Percentiles rank a stretch among this genome's conserved stretches.
phyloP scores from a whole-genome alignment of 1,140 invertebrate genomes.

The Drosophila oshimai region DNA sequence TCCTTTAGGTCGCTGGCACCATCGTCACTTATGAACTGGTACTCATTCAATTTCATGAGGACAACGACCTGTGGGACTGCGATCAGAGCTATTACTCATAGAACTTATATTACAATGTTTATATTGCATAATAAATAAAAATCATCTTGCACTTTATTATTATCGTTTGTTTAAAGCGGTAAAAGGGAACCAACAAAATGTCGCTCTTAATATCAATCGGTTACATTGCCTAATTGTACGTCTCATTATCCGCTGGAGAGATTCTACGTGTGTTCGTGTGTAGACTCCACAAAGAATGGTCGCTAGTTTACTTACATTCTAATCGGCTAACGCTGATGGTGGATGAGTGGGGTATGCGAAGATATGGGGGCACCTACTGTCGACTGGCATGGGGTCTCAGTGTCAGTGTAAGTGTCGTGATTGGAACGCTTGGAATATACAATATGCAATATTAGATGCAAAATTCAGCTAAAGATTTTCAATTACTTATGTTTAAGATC shows the following conservation, averaged over 20 bases:
- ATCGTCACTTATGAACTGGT: conserved; percentile 87
- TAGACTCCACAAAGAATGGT: conserved; percentile 54
- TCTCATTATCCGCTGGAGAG: conserved; percentile 46
- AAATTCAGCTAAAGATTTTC: conserved; percentile 78
- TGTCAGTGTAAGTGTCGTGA: conserved; percentile 23
- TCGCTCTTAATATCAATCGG: conserved; percentile 78
- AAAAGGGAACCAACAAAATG: conserved; percentile 78
- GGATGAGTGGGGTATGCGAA: conserved; percentile 5
- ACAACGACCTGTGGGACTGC: conserved; percentile 66
- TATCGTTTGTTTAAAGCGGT: conserved; percentile 63
- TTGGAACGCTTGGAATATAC: conserved; percentile 47
- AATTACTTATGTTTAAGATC: conserved; percentile 73
- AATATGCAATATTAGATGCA: conserved; percentile 47
- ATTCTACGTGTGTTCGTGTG: conserved; percentile 59
- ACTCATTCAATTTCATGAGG: conserved; percentile 83
- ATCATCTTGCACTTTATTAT: conserved; percentile 61
- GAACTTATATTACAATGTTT: neutral
- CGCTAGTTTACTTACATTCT: conserved; percentile 35
- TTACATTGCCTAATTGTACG: conserved; percentile 65
- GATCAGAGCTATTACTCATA: conserved; percentile 59
- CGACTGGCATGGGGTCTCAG: conserved; percentile 63
- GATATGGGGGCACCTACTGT: conserved; percentile 21
- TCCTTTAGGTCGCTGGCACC: conserved; percentile 84
- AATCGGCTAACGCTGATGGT: conserved; percentile 30
- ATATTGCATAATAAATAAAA: conserved; percentile 41